Conservation (phyloP, 2,113 vertebrate species). For the Panurus biarmicus region DNA sequence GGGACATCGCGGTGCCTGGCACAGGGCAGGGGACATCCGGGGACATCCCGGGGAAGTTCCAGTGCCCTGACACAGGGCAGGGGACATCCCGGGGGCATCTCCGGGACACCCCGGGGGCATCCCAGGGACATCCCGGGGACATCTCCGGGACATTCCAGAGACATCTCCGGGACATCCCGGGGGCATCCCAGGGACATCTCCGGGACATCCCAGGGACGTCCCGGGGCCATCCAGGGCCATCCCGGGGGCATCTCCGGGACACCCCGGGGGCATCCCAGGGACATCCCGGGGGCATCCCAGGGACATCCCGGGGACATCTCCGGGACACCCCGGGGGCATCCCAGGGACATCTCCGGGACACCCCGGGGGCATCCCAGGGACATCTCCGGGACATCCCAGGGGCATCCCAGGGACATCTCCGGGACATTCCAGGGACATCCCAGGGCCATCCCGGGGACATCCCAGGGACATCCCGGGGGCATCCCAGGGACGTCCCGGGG, state of each 20-base stretch:
- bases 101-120: neutral
- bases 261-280: no score
- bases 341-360: no score
- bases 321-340: neutral
- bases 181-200: no score
- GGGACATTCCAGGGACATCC: neutral
- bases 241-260: no score
- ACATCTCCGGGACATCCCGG: no score
- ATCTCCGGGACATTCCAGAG: neutral
- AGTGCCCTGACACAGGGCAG: neutral
- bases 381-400: neutral
- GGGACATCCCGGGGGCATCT: no score
- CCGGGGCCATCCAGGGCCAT: neutral
- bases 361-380: no score
- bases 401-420: no score
- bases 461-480: neutral
- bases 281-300: neutral
- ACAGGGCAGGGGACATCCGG: neutral
- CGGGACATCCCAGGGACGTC: neutral
- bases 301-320: neutral
- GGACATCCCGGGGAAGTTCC: neutral
- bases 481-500: neutral
- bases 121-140: neutral
- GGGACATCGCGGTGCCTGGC: neutral
- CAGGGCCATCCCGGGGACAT: no score